Evolutionary conservation across 2,888 invertebrate genomes (phyloP), one percentile per base, ranked within the genome.

Genomic region (Dasysyrphus tricinctus): DNA sequence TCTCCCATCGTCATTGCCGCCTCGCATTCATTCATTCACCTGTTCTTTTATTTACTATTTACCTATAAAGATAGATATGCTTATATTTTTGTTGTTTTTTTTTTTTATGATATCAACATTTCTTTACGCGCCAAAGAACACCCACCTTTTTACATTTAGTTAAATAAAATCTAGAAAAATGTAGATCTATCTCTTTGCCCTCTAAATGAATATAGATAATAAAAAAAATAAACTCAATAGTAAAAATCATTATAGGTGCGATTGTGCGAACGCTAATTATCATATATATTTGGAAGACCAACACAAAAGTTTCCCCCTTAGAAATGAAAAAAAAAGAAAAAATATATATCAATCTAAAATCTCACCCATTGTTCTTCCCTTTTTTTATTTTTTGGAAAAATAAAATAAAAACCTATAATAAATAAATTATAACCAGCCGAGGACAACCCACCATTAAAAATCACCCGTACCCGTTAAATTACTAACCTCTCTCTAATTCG

Each of bases 241-340:
- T 32, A 79, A 83, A 72, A 83, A 76, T 83, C 82, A 83, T 87
- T 83, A 16, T 19, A 87, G 76, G 79, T 83, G 83, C 76, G 80
- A 87, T 79, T 87, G 83, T 87, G 87, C 83, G 76, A 83, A 87
- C 69, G 87, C 80, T 87, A 87, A 87, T 87, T 87, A 87, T 76
- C 83, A 87, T 87, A 79, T 39, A 73, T 57, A 69, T 80, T 79
- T 57, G 49, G 54, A 75, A 73, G 76, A 47, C 14, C 47, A 7
- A 63, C 24, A 59, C 67, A 42, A 54, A n/a, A 16, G n/a, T 4
- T 56, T n/a, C 54, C 69, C 73, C 74, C 79, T 51, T 16, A 14
- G 12, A 73, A 61, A n/a, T 19, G 49, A 49, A 49, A 12, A 12
- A 7, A 54, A 24, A 24, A 49, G 19, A 49, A 51, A n/a, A n/a